These are phyloP conservation scores for Machimus atricapillus DNA, from an alignment of 2,888 invertebrate species.

Conservation along the genomic window DNA sequence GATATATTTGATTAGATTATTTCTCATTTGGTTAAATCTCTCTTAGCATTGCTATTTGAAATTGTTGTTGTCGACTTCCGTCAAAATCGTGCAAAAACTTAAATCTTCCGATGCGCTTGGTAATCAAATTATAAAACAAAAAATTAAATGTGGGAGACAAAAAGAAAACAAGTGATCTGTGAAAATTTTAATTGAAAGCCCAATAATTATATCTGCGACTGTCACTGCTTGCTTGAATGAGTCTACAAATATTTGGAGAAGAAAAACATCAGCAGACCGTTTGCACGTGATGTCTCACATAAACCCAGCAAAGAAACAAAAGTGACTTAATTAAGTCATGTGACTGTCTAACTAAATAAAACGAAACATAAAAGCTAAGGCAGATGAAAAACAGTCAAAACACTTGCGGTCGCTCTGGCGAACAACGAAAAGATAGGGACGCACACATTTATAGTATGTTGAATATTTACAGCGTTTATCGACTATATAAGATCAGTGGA, in stretches of 20 bases:
- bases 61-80: background rate
- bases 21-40: background rate
- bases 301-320: background rate
- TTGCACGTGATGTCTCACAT: background rate
- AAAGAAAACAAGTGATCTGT: background rate
- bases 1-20: background rate
- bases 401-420: background rate
- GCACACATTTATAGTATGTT: background rate
- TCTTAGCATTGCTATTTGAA: background rate
- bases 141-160: background rate
- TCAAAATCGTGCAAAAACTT: background rate
- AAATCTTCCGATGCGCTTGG: background rate
- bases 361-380: background rate
- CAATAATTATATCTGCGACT: background rate
- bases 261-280: background rate
- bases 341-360: constrained; percentile 6
- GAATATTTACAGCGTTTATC: background rate
- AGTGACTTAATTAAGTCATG: constrained; percentile 9
- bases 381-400: background rate
- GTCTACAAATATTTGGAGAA: background rate
- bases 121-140: background rate
- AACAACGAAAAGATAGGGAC: background rate
- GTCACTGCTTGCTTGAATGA: background rate
- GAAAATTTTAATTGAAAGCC: background rate
- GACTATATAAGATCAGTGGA: background rate